phyloP scores from a whole-genome alignment of 1,140 invertebrate species.

The Calosoma granatense region DNA sequence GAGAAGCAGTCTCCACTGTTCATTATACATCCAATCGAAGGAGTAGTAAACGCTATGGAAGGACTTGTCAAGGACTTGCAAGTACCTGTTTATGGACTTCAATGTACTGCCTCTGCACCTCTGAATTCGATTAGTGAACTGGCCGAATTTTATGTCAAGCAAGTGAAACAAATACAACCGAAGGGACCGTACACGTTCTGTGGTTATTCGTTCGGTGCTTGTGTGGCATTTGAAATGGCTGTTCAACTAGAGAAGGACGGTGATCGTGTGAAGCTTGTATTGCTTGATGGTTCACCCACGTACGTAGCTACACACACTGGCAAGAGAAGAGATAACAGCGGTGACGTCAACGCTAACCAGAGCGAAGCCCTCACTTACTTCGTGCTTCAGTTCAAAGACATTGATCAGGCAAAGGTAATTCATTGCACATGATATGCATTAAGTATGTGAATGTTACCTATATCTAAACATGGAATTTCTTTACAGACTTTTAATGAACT shows the following conservation, averaged over 20 bases:
- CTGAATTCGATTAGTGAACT: slow-evolving; percentile 59
- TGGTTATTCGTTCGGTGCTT: slow-evolving; percentile 91
- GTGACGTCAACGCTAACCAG: slow-evolving; percentile 43
- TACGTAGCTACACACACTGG: slow-evolving; percentile 74
- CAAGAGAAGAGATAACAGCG: slow-evolving; percentile 45
- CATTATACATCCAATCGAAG: slow-evolving; percentile 81
- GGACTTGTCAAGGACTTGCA: slow-evolving; percentile 58
- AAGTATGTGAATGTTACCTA: slow-evolving; percentile 2
- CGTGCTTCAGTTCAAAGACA: slow-evolving; percentile 63
- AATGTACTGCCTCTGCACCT: slow-evolving; percentile 71
- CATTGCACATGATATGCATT: slow-evolving; percentile 5
- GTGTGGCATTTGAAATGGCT: slow-evolving; percentile 89
- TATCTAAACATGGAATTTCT: background rate
- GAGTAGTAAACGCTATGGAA: slow-evolving; percentile 59
- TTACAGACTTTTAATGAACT: slow-evolving; percentile 37
- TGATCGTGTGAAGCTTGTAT: slow-evolving; percentile 54
- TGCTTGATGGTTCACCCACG: slow-evolving; percentile 87
- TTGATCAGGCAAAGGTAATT: slow-evolving; percentile 60
- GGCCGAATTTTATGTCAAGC: slow-evolving; percentile 68
- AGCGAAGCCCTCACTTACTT: slow-evolving; percentile 72
- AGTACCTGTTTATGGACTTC: slow-evolving; percentile 78
- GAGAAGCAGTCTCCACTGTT: slow-evolving; percentile 39
- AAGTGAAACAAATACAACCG: slow-evolving; percentile 67
- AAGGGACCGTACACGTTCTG: slow-evolving; percentile 75
- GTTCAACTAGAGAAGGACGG: slow-evolving; percentile 61